A percentile compares a stretch with the other conserved stretches of the same genome.
Evolutionary conservation across 64 coral and sea anemone genomes (phyloP).

Genomic region (Actinia equina): DNA sequence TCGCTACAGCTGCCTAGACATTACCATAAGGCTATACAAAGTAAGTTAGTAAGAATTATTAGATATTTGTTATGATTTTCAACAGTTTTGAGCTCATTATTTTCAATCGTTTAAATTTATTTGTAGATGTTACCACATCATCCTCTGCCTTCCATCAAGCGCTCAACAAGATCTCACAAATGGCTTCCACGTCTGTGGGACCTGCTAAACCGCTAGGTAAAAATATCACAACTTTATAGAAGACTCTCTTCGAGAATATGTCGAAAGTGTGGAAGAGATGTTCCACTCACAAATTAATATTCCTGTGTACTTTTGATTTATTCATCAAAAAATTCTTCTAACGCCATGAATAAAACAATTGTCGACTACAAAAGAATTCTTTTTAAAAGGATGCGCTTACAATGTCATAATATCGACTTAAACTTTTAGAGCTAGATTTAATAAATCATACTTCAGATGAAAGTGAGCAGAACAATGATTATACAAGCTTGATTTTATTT

Average conservation of each 20-base stretch:
- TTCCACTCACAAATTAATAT: not conserved
- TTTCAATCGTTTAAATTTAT: not conserved
- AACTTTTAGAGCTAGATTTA: not conserved
- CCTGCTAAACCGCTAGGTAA: constrained; percentile 42
- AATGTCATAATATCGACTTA: not conserved
- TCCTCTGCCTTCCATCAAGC: constrained; percentile 36
- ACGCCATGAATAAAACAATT: not conserved
- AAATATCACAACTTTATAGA: not conserved
- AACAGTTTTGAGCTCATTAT: not conserved
- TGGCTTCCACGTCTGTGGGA: constrained; percentile 36
- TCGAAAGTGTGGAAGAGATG: not conserved
- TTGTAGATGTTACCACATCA: constrained; percentile 30
- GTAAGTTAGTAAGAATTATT: constrained; percentile 30
- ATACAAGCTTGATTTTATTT: not conserved
- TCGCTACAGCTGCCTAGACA: constrained; percentile 29
- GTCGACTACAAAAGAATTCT: not conserved
- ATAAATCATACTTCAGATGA: not conserved
- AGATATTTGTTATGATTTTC: not conserved
- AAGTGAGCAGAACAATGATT: not conserved
- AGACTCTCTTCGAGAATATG: not conserved
- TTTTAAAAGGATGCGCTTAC: not conserved
- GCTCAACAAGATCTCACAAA: constrained; percentile 39
- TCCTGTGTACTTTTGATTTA: not conserved
- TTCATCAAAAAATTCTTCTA: not conserved
- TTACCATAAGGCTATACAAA: constrained; percentile 48